Base-by-base conservation (phyloP, 1,140 invertebrate genomes). In the Psix sp. region DNA sequence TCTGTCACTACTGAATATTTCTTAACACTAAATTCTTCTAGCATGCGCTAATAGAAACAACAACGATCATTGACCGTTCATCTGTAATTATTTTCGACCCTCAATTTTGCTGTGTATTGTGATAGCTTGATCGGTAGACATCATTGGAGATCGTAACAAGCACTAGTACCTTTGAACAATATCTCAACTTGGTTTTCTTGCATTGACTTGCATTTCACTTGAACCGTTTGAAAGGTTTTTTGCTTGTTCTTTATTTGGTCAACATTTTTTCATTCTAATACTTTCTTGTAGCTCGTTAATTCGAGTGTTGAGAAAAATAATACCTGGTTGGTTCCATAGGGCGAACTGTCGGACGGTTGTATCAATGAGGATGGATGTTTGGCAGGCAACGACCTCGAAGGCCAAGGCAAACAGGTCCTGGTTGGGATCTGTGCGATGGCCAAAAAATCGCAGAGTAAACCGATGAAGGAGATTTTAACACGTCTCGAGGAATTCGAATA, bases 401-500 rank as follows among this genome's bases (percentile, higher is more conserved):
- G 89, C 70, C 88, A 90, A 63, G 91, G 91, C 78, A 94, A 94
- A 81, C 93, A 96, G 80, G 96, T 99, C 45, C 90, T 97, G 79
- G 96, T 99, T 65, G 97, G 97, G 38, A 93, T 99, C 62, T 99
- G 98, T 90, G 96, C 98, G 31, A 99, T 99, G 98, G 94, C 95
- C 75, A 99, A 99, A 86, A 99, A 99, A 88, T 97, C 96, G 2
- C 94, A 96, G 77, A 98, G 97, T 45, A 98, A 98, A 88, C 97
- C 98, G 1, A 99, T 99, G 98, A 96, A 95, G 83, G 97, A 99
- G 87, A 99, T 99, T 80, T 89, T 99, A 11, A 96, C 93, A 0
- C 89, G 98, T 1, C 90, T 99, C 7, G 94, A 96, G 77, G 96
- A 98, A 84, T 99, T 99, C 86, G 95, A 98, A 82, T 98, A 97